These are phyloP conservation scores for Tragelaphus imberbis DNA, from an alignment of 2,113 vertebrate species.

Conservation along the genomic window DNA sequence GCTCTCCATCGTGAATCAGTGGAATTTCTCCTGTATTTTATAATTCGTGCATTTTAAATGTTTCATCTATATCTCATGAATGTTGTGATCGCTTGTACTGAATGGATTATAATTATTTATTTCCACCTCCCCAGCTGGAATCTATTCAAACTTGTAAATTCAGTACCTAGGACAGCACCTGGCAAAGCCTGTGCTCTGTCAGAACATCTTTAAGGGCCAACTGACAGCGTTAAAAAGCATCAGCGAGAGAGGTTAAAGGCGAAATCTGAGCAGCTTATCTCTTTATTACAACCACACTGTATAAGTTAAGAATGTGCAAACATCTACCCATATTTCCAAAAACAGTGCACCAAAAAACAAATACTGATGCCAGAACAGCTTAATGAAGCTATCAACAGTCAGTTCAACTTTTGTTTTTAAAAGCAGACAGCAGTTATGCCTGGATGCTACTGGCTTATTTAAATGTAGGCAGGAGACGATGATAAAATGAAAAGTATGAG, in stretches of 20 bases:
- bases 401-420: background rate
- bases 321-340: too few relatives aligned
- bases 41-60: too few relatives aligned
- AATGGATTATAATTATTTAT: background rate
- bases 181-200: background rate
- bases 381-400: accelerated
- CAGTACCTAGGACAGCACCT: background rate
- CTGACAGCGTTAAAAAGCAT: background rate
- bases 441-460: background rate
- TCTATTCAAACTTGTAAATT: background rate
- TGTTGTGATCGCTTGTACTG: too few relatives aligned
- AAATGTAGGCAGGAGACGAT: background rate
- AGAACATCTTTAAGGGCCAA: too few relatives aligned
- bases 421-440: background rate
- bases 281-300: too few relatives aligned
- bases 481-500: background rate
- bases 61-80: background rate
- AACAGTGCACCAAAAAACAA: too few relatives aligned
- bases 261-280: background rate
- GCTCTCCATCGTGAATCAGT: background rate
- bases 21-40: background rate
- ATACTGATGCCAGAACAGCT: background rate
- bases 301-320: too few relatives aligned
- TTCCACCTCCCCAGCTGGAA: background rate
- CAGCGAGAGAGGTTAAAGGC: background rate